phyloP scores from a whole-genome alignment of 2,888 invertebrate genomes.

The Eubasilissa splendida region DNA sequence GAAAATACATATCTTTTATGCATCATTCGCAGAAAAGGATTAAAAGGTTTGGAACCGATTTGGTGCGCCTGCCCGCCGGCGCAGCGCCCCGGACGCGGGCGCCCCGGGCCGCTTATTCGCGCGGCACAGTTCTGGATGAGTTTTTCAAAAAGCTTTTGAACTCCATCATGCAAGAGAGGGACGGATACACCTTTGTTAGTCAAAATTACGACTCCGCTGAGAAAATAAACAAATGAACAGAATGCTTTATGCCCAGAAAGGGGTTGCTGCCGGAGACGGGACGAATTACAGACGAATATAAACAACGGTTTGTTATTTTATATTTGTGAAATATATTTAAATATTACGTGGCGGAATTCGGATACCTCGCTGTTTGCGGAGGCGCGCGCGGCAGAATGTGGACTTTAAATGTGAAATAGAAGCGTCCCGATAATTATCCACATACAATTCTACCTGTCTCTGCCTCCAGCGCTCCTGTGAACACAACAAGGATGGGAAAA shows the following conservation, averaged over 20 bases:
- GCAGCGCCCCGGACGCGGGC: constrained; percentile 5
- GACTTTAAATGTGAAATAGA: constrained; percentile 1
- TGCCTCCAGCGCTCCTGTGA: background rate
- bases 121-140: constrained; percentile 50
- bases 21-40: constrained; percentile 23
- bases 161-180: constrained; percentile 47
- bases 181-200: constrained; percentile 55
- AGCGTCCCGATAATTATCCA: constrained; percentile 12
- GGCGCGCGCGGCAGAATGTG: constrained; percentile 4
- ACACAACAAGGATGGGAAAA: too few relatives aligned
- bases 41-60: constrained; percentile 28
- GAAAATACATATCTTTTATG: constrained; percentile 18
- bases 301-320: constrained; percentile 56
- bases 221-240: constrained; percentile 58
- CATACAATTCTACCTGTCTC: constrained; percentile 12
- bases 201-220: constrained; percentile 58
- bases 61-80: background rate
- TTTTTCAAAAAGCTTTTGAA: constrained; percentile 57
- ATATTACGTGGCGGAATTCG: constrained; percentile 40
- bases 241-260: constrained; percentile 52
- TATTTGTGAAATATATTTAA: constrained; percentile 55
- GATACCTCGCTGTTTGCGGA: constrained; percentile 34
- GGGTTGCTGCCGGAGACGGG: constrained; percentile 49
- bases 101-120: constrained; percentile 43
- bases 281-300: constrained; percentile 51